These are phyloP conservation scores for Trachelipus rathkii DNA, from an alignment of 1,140 invertebrate genomes.

Conservation along the genomic window DNA sequence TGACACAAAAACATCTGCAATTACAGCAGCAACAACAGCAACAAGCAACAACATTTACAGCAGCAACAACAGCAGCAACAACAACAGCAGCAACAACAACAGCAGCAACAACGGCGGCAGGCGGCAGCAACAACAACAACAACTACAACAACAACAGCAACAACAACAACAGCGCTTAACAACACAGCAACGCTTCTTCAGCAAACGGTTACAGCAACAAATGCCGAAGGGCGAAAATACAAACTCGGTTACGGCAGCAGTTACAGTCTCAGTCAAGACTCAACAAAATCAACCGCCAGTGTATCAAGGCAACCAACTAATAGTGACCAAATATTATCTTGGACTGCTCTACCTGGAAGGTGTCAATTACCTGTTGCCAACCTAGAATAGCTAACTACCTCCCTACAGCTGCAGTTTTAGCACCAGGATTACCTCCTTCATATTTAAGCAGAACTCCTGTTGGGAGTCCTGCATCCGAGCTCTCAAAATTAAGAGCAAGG, in stretches of 20 bases:
- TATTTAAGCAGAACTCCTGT: not conserved
- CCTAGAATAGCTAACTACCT: not conserved
- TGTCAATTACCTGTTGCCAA: constrained; percentile 2
- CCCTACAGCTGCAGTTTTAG: not conserved
- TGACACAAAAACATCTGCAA: constrained; percentile 5
- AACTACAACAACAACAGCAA: not conserved
- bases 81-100: constrained; percentile 9
- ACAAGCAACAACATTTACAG: not conserved
- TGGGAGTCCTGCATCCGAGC: not conserved
- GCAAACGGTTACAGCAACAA: not conserved
- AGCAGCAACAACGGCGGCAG: not conserved
- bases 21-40: not conserved
- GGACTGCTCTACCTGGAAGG: not conserved
- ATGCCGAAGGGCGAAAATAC: not conserved
- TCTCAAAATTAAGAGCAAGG: not conserved
- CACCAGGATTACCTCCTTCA: not conserved
- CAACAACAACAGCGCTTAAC: not conserved
- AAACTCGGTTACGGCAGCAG: not conserved
- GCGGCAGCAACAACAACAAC: not conserved
- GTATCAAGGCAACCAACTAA: not conserved
- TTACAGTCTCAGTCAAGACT: no score
- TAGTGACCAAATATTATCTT: not conserved
- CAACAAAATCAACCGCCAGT: not conserved
- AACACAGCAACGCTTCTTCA: not conserved
- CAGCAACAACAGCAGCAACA: constrained; percentile 19